Evolutionary conservation across 1,140 invertebrate genomes (phyloP).

Genomic region (Acromyrmex echinatior): DNA sequence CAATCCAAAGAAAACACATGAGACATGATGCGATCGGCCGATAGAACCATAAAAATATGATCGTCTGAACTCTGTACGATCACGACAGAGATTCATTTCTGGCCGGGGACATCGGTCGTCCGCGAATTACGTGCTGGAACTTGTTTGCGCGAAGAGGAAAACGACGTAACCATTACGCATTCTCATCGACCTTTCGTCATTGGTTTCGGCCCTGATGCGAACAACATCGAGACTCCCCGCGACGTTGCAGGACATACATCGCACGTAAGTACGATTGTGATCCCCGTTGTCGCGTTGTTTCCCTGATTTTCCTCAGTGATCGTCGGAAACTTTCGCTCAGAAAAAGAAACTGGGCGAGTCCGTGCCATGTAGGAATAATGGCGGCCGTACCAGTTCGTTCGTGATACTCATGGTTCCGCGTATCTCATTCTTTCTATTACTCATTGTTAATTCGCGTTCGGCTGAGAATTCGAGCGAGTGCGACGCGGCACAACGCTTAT

Average conservation of each 20-base stretch:
- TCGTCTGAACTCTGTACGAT: slow-evolving; percentile 74
- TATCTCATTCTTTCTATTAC: neutral
- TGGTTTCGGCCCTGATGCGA: slow-evolving; percentile 81
- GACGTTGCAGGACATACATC: slow-evolving; percentile 79
- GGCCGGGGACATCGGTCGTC: slow-evolving; percentile 59
- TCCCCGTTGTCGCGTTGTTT: neutral
- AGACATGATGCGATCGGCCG: slow-evolving; percentile 82
- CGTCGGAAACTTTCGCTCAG: slow-evolving; percentile 32
- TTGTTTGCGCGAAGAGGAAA: slow-evolving; percentile 59
- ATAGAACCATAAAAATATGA: slow-evolving; percentile 80
- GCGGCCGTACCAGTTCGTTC: slow-evolving; percentile 72
- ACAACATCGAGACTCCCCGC: slow-evolving; percentile 75
- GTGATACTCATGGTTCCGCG: slow-evolving; percentile 57
- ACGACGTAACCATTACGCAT: slow-evolving; percentile 76
- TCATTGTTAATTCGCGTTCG: neutral
- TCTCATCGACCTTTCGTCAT: slow-evolving; percentile 70
- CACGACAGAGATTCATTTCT: slow-evolving; percentile 76
- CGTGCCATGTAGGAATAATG: slow-evolving; percentile 74
- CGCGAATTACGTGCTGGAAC: slow-evolving; percentile 74
- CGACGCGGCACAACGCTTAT: neutral
- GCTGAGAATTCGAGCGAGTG: neutral
- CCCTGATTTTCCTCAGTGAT: neutral
- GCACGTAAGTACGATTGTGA: slow-evolving; percentile 80
- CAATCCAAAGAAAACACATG: slow-evolving; percentile 83
- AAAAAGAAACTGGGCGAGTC: slow-evolving; percentile 77